Evolutionary conservation across 1,140 invertebrate species (phyloP).

Genomic region (Cephus cinctus): DNA sequence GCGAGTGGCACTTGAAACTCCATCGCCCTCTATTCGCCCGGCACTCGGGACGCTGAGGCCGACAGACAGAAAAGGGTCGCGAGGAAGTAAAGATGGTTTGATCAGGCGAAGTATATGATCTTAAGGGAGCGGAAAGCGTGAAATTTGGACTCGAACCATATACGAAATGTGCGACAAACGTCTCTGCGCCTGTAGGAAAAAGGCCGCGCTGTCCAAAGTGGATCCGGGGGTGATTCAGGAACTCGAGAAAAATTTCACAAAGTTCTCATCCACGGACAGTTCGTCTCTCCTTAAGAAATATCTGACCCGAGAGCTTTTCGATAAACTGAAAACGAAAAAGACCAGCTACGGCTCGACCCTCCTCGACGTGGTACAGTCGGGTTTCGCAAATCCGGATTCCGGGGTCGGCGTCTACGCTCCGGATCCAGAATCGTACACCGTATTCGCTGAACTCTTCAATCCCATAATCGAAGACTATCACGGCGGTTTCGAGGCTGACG

Average conservation of each 20-base stretch:
- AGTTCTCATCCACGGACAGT: conserved; percentile 37
- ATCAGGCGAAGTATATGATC: too few relatives aligned
- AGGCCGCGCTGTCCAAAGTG: conserved; percentile 9
- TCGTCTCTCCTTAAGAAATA: conserved; percentile 73
- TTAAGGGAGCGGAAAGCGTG: too few relatives aligned
- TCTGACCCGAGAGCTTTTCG: conserved; percentile 64
- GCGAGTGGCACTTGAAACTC: too few relatives aligned
- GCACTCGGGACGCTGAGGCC: too few relatives aligned
- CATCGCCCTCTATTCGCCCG: too few relatives aligned
- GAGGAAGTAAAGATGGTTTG: too few relatives aligned
- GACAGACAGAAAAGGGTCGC: too few relatives aligned
- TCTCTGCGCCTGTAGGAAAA: conserved; percentile 33
- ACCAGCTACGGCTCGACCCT: conserved; percentile 62
- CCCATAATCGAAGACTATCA: conserved; percentile 80
- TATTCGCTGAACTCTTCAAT: conserved; percentile 71
- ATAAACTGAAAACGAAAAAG: conserved; percentile 63
- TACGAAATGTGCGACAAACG: conserved; percentile 41
- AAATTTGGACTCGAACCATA: too few relatives aligned
- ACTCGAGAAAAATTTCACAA: conserved; percentile 18
- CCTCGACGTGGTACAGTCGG: conserved; percentile 69
- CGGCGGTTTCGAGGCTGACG: conserved; percentile 60
- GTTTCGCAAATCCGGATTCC: conserved; percentile 64
- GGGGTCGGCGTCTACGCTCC: conserved; percentile 71
- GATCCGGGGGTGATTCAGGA: conserved; percentile 17
- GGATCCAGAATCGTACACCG: conserved; percentile 69